These are phyloP conservation scores for Ophioninae sp. DNA, from an alignment of 2,888 invertebrate genomes.

Conservation along the genomic window DNA sequence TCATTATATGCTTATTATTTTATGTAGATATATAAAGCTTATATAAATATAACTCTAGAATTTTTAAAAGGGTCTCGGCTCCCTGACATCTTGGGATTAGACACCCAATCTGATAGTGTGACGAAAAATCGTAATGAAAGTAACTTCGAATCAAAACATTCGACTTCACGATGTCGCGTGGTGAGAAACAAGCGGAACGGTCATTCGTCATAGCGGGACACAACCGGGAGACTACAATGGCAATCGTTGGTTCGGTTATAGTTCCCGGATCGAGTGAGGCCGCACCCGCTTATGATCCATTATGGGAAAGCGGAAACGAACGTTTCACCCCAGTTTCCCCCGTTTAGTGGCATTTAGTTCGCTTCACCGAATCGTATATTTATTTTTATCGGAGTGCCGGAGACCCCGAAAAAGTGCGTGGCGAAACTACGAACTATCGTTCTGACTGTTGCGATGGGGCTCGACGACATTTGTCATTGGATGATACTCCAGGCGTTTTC, in stretches of 20 bases:
- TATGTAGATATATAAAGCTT: too few species aligned
- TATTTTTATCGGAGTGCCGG: slow-evolving; percentile 55
- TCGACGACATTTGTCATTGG: slow-evolving; percentile 57
- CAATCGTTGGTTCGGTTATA: slow-evolving; percentile 28
- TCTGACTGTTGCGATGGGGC: slow-evolving; percentile 21
- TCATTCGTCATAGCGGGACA: slow-evolving; percentile 25
- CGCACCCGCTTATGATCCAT: slow-evolving; percentile 66
- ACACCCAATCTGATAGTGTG: background rate
- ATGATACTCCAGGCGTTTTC: slow-evolving; percentile 9
- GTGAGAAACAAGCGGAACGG: slow-evolving; percentile 14
- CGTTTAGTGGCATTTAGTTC: slow-evolving; percentile 68
- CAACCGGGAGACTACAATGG: slow-evolving; percentile 22
- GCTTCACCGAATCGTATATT: slow-evolving; percentile 64
- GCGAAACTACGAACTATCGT: background rate
- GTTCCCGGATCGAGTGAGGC: slow-evolving; percentile 25
- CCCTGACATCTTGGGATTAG: too few species aligned
- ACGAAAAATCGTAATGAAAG: slow-evolving; percentile 39
- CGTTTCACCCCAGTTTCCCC: slow-evolving; percentile 69
- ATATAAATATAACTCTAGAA: too few species aligned
- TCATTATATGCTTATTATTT: too few species aligned
- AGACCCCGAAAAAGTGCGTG: slow-evolving; percentile 11
- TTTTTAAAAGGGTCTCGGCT: too few species aligned
- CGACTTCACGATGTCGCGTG: slow-evolving; percentile 53
- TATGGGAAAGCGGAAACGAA: slow-evolving; percentile 69
- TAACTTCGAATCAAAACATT: slow-evolving; percentile 61